Conservation (phyloP, 2,888 invertebrate genomes). For the Heliconius erato region DNA sequence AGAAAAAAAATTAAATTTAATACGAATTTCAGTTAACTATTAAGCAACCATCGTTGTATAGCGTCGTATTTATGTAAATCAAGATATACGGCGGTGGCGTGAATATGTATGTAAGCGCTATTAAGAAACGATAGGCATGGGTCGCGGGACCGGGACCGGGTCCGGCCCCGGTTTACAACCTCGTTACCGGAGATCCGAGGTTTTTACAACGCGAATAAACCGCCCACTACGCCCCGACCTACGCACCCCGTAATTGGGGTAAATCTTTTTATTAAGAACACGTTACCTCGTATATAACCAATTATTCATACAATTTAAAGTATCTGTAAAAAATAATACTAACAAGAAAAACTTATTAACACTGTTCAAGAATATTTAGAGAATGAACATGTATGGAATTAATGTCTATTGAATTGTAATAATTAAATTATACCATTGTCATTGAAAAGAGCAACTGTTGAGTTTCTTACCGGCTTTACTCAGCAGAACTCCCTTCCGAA, state of each 20-base stretch:
- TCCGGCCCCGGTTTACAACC: slow-evolving; percentile 67
- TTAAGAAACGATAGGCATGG: slow-evolving; percentile 61
- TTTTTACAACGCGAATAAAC: slow-evolving; percentile 82
- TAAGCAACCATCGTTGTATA: not conserved
- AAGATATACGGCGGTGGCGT: slow-evolving; percentile 34
- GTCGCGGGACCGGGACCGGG: slow-evolving; percentile 66
- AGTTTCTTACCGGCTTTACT: no score
- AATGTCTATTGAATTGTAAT: no score
- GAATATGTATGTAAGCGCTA: slow-evolving; percentile 51
- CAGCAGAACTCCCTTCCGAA: no score
- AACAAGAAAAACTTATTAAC: no score
- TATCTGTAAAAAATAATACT: no score
- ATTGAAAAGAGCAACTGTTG: no score
- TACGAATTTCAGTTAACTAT: not conserved
- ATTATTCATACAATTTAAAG: no score
- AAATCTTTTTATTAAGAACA: slow-evolving; percentile 73
- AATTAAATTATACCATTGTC: no score
- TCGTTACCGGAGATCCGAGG: slow-evolving; percentile 76
- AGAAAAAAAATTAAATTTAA: not conserved
- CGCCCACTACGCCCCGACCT: slow-evolving; percentile 67
- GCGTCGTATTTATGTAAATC: slow-evolving; percentile 39
- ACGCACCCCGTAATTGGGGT: slow-evolving; percentile 76
- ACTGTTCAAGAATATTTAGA: no score
- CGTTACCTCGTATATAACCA: slow-evolving; percentile 23
- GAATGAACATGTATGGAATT: no score